Percentiles rank a stretch among this genome's conserved stretches.
Conservation (phyloP, 2,113 vertebrate species). For the Coptodon rendalli region DNA sequence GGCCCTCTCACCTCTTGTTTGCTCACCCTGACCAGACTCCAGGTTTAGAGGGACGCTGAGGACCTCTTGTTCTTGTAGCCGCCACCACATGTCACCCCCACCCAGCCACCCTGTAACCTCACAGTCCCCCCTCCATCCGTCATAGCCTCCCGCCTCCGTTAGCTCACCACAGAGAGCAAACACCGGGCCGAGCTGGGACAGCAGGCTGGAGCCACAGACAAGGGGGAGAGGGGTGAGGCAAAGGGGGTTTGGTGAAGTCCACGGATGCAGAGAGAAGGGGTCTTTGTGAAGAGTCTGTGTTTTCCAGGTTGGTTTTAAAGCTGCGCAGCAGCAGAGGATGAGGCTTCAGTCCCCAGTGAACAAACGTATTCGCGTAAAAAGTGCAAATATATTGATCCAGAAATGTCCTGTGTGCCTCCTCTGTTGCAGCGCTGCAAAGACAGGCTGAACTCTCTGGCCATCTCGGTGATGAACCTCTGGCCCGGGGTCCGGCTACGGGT, state of each 20-base stretch:
- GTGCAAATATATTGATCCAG: neutral
- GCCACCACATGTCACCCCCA: neutral
- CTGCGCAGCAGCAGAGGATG: neutral
- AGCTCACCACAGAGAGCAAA: conserved; percentile 50
- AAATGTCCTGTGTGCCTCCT: neutral
- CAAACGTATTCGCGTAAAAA: neutral
- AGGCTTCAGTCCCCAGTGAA: neutral
- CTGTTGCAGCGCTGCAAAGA: conserved; percentile 67
- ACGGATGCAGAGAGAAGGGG: neutral
- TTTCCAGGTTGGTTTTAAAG: neutral
- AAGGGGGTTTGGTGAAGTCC: neutral
- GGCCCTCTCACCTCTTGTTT: conserved; percentile 52
- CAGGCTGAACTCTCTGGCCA: conserved; percentile 71
- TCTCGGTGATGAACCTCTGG: conserved; percentile 73
- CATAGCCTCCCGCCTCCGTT: conserved; percentile 13
- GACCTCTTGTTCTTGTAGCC: conserved; percentile 13
- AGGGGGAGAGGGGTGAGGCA: neutral
- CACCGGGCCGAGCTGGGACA: conserved; percentile 10
- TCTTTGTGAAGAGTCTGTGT: neutral
- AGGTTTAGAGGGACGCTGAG: conserved; percentile 38
- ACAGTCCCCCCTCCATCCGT: neutral
- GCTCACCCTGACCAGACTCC: conserved; percentile 45
- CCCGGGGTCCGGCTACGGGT: conserved; percentile 67
- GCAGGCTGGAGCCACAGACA: conserved; percentile 27
- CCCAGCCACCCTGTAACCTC: conserved; percentile 13